Base-by-base conservation (phyloP, 1,140 invertebrate genomes). In the Protaetia brevitarsis region DNA sequence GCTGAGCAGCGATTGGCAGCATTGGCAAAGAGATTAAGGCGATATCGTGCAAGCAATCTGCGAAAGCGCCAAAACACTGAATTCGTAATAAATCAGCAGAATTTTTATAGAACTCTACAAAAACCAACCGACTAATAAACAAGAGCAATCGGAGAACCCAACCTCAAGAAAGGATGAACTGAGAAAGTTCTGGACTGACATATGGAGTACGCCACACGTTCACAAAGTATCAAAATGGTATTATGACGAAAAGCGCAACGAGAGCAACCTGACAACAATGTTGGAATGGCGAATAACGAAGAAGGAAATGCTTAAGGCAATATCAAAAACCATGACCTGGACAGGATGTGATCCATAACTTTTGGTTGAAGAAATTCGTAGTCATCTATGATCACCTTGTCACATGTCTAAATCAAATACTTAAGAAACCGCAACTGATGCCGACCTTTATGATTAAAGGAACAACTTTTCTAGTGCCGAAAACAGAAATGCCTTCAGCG, bases 281-380 rank as follows among this genome's bases (percentile, higher is more conserved):
- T 11, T 16, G 1, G 27, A 58, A 7, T 2, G 10, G n/a, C 6
- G 28, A 58, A 58, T 58, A 19, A 58, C 1, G 5, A 29, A 13
- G n/a, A 26, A 58, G 2, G 29, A 30, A n/a, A 19, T 61, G 28
- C n/a, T 31, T 10, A 19, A 31, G 10, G 29, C 58, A 8, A 16
- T 31, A n/a, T n/a, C 16, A 11, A 63, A 45, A 45, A 13, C 23
- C 4, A 34, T 23, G 6, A 63, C 21, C 34, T 63, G 62, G 62
- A 63, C 19, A 21, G n/a, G 62, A 63, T 21, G 34, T 19, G 11
- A 11, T 63, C 2, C 62, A 62, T 6, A 63, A 45, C 36, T 63
- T 11, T 11, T 63, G 62, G 62, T 29, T 37, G 13, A 45, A 21
- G 23, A 19, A 19, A 13, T 63, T 63, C 16, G 10, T 11, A 4